Percentiles rank a stretch among this genome's conserved stretches.
phyloP scores from a whole-genome alignment of 1,140 invertebrate genomes.

The Lepidostoma basale region DNA sequence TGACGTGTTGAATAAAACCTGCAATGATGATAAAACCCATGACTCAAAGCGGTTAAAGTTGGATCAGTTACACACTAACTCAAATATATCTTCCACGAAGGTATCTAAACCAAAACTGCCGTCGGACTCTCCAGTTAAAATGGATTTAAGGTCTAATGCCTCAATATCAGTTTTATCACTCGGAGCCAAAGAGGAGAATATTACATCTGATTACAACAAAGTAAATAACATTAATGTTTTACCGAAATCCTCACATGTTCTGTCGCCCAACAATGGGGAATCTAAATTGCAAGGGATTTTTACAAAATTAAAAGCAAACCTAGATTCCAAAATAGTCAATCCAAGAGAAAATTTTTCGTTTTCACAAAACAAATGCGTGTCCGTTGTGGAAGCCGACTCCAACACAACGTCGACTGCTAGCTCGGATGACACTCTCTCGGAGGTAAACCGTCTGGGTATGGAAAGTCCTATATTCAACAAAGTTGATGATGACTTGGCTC shows the following conservation, averaged over 20 bases:
- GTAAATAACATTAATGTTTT: constrained; percentile 23
- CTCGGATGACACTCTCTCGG: constrained; percentile 30
- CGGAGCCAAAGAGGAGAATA: constrained; percentile 32
- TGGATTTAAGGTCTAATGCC: constrained; percentile 20
- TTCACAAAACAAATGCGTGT: constrained; percentile 46
- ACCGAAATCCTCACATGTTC: constrained; percentile 21
- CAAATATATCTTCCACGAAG: constrained; percentile 52
- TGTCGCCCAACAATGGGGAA: constrained; percentile 58
- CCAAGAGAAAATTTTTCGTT: constrained; percentile 38
- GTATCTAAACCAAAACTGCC: constrained; percentile 41
- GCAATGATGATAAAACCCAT: constrained; percentile 48
- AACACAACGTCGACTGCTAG: constrained; percentile 51
- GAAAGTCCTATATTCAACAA: constrained; percentile 42
- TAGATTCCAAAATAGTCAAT: not conserved
- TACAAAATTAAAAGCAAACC: constrained; percentile 54
- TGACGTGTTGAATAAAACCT: constrained; percentile 27
- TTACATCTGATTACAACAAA: constrained; percentile 30
- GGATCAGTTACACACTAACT: constrained; percentile 54
- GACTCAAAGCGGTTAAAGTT: constrained; percentile 58
- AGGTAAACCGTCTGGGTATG: constrained; percentile 44
- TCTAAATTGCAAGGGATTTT: constrained; percentile 58
- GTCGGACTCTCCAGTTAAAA: not conserved
- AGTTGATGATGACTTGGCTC: constrained; percentile 52
- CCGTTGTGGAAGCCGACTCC: constrained; percentile 52
- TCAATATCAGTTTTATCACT: constrained; percentile 34